Evolutionary conservation across 2,113 vertebrate species (phyloP), one percentile per base, ranked within the genome.

Genomic region (Leptobrachium ailaonicum): DNA sequence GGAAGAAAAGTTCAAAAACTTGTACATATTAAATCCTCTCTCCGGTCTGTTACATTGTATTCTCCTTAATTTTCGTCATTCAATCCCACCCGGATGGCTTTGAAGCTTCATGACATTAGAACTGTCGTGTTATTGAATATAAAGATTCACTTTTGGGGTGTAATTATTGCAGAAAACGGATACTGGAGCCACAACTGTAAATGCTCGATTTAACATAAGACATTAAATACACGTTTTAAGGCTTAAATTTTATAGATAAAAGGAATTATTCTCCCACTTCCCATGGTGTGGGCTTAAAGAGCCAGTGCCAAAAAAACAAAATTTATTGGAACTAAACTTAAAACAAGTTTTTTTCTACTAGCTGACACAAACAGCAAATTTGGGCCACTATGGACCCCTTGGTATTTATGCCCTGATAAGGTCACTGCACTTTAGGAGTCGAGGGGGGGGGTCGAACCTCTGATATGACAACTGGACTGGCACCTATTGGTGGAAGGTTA

Each of bases 221-320:
- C 40, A 7, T 0, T 0, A 80, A 83, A 69, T 62, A 41, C 70
- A 71, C 44, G 70, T 72, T 60, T 12, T 74, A 32, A 73, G 54
- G 73, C 76, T 78, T 62, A 40, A 80, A 79, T 71, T 84, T 84
- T 64, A 69, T 77, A 84, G 72, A 69, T 75, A 79, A 60, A 76
- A 66, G 82, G 71, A 76, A 76, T 82, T 85, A 47, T 82, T 75
- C 20, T 13, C 50, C 11, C 50, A 54, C 11, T 11, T 54, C 50
- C 6, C 11, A 54, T 54, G 50, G 50, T 11, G 50, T 11, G 11
- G 50, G 50, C 50, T 32, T 32, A 32, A 32, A 32, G 20, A 32
- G 20, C 20, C 20, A 32, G 20, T 32, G 20, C 20, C 20, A 0
- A 32, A 32, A 32, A 32, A 32, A 32, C 20, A 32, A 32, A 32